Percentiles rank a stretch among this genome's conserved stretches.
These are phyloP conservation scores for Threskiornis aethiopicus DNA, from an alignment of 2,797 vertebrate genomes.

Conservation along the genomic window DNA sequence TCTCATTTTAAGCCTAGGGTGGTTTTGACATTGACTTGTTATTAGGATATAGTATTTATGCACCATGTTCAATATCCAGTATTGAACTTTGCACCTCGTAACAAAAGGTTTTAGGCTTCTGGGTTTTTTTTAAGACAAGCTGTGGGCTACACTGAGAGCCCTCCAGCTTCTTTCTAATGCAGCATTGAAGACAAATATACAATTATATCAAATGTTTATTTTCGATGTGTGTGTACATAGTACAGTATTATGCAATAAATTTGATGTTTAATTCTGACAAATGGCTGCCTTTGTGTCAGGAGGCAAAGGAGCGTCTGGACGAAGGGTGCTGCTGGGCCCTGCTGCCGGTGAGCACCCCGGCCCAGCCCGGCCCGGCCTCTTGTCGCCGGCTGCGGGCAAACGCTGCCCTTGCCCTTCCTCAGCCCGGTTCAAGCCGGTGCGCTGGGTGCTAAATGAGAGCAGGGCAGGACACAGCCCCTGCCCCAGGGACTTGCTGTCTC, in stretches of 20 bases:
- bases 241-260: slow-evolving; percentile 79
- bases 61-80: slow-evolving; percentile 49
- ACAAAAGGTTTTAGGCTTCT: slow-evolving; percentile 68
- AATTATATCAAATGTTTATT: slow-evolving; percentile 78
- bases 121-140: slow-evolving; percentile 63
- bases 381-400: accelerated
- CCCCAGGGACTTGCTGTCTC: neutral
- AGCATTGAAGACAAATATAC: slow-evolving; percentile 70
- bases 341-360: neutral
- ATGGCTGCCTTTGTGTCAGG: neutral
- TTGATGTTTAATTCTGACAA: slow-evolving; percentile 67
- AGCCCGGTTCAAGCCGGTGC: accelerated
- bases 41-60: slow-evolving; percentile 74
- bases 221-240: slow-evolving; percentile 78
- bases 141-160: slow-evolving; percentile 61
- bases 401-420: neutral
- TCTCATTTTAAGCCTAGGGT: slow-evolving; percentile 68
- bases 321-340: neutral
- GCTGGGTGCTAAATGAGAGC: neutral
- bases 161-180: slow-evolving; percentile 73
- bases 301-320: neutral
- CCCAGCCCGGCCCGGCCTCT: neutral
- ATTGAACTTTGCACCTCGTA: slow-evolving; percentile 54
- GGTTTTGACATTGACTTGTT: slow-evolving; percentile 65
- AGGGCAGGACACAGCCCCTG: neutral